A percentile compares a stretch with the other conserved stretches of the same genome.
Evolutionary conservation across 2,797 vertebrate genomes (phyloP).

Genomic region (Spheniscus humboldti): DNA sequence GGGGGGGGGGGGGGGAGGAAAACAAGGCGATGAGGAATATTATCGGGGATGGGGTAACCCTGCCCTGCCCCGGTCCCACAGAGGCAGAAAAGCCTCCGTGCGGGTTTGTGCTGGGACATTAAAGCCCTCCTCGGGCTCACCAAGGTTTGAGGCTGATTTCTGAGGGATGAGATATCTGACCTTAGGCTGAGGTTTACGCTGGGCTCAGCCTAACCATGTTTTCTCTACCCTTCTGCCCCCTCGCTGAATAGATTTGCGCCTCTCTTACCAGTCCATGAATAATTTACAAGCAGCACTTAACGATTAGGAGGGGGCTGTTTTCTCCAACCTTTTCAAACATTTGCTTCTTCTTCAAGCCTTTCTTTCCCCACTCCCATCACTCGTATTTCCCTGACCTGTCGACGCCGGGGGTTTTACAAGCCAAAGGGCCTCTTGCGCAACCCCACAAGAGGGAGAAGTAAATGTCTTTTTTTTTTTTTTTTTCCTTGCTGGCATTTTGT

Average conservation of each 20-base stretch:
- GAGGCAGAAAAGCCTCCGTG: not conserved
- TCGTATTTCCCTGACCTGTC: not conserved
- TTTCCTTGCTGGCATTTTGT: not conserved
- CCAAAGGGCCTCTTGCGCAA: not conserved
- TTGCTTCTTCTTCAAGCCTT: conserved; percentile 36
- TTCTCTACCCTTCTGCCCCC: not conserved
- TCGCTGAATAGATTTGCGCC: conserved; percentile 7
- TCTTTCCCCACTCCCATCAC: not conserved
- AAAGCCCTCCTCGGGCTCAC: not conserved
- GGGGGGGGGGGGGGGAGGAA: not conserved
- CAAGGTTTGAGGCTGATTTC: not conserved
- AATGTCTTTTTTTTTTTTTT: not conserved
- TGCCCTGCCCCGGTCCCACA: not conserved
- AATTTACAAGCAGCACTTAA: conserved; percentile 70
- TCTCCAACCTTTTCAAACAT: conserved; percentile 17
- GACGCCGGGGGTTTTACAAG: accelerated
- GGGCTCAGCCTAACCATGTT: not conserved
- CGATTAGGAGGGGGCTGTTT: conserved; percentile 58
- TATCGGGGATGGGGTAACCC: not conserved
- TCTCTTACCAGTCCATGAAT: conserved; percentile 57
- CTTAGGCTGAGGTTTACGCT: not conserved
- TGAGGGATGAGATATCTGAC: not conserved
- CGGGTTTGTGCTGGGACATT: not conserved
- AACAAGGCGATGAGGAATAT: not conserved
- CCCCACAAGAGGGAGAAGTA: not conserved